These are phyloP conservation scores for Isichthys henryi DNA, from an alignment of 2,113 vertebrate species.

Conservation along the genomic window DNA sequence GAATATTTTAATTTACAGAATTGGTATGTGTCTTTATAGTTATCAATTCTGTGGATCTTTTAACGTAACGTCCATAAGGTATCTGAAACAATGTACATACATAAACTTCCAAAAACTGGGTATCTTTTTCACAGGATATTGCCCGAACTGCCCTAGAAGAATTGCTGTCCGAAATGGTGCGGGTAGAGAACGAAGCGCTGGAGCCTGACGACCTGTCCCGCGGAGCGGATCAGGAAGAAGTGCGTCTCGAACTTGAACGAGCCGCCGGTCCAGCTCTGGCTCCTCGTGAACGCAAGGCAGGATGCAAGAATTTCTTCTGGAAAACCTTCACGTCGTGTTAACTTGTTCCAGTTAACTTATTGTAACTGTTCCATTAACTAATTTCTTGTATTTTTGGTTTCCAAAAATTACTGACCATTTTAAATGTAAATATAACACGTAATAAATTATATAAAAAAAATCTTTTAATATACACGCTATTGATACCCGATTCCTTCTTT, in stretches of 20 bases:
- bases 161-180: slow-evolving; percentile 81
- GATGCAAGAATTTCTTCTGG: slow-evolving; percentile 99
- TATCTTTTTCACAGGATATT: slow-evolving; percentile 63
- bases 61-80: neutral
- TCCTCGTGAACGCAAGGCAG: slow-evolving; percentile 90
- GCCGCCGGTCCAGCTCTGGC: slow-evolving; percentile 75
- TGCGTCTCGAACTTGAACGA: slow-evolving; percentile 78
- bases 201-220: slow-evolving; percentile 73
- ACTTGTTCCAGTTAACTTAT: slow-evolving; percentile 32
- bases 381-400: slow-evolving; percentile 10
- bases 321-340: slow-evolving; percentile 99
- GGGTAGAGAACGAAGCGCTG: slow-evolving; percentile 86
- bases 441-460: slow-evolving; percentile 48
- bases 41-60: neutral
- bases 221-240: slow-evolving; percentile 72
- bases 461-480: slow-evolving; percentile 43
- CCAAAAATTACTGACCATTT: slow-evolving; percentile 20
- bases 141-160: slow-evolving; percentile 80
- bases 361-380: slow-evolving; percentile 1
- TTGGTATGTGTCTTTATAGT: neutral
- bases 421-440: slow-evolving; percentile 62
- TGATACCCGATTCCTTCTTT: slow-evolving; percentile 9
- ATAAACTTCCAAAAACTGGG: neutral
- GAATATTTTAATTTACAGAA: neutral
- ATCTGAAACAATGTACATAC: neutral